phyloP scores from a whole-genome alignment of 2,113 vertebrate species.

The Lasiurus cinereus region DNA sequence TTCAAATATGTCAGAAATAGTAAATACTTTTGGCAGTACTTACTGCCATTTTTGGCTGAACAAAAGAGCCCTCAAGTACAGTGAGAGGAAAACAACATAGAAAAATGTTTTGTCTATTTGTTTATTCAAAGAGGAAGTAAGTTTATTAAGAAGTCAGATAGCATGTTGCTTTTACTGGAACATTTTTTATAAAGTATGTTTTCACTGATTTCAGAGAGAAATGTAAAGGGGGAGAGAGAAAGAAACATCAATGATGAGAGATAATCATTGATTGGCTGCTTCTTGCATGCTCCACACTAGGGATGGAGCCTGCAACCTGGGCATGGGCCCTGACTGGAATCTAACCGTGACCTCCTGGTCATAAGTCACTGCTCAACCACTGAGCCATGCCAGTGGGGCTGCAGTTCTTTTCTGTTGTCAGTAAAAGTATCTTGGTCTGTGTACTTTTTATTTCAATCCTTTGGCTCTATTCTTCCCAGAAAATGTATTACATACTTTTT shows the following conservation, averaged over 20 bases:
- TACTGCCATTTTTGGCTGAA: conserved; percentile 47
- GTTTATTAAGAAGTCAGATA: conserved; percentile 44
- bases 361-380: too few relatives aligned
- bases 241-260: too few relatives aligned
- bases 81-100: conserved; percentile 34
- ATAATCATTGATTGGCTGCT: too few relatives aligned
- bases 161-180: conserved; percentile 3
- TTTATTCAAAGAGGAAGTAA: conserved; percentile 42
- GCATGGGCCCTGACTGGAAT: too few relatives aligned
- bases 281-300: too few relatives aligned
- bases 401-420: neutral
- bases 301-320: too few relatives aligned
- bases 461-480: neutral
- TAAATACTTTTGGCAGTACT: conserved; percentile 44
- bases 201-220: too few relatives aligned
- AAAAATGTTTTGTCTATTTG: conserved; percentile 2
- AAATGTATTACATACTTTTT: neutral
- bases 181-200: neutral
- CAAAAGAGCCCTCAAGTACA: conserved; percentile 42
- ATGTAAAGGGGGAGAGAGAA: too few relatives aligned
- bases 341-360: too few relatives aligned
- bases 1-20: conserved; percentile 64
- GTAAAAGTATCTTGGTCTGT: neutral
- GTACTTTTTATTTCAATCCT: neutral
- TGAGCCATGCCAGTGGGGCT: neutral